These are phyloP conservation scores for Drosophila stalkeri DNA, from an alignment of 2,888 invertebrate genomes.

Conservation along the genomic window DNA sequence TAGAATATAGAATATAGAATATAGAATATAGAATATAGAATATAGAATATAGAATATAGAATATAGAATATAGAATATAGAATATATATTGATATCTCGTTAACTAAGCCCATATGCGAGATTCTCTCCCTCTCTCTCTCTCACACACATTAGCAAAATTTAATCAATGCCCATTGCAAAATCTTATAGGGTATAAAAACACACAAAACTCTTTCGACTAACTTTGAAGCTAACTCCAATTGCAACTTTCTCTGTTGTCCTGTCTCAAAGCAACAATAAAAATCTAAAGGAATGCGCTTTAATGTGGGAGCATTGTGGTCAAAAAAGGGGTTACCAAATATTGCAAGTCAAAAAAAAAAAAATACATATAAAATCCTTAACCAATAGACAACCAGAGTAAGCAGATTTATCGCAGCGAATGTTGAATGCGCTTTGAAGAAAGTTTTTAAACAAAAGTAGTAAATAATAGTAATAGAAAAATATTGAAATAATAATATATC, in stretches of 20 bases:
- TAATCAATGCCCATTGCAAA: neutral
- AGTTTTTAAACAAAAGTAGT: neutral
- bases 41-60: no score
- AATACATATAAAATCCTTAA: neutral
- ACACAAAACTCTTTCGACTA: neutral
- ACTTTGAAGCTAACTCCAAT: neutral
- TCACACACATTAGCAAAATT: neutral
- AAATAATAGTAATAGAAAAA: neutral
- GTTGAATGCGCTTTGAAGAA: constrained; percentile 1
- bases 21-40: no score
- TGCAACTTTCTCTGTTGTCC: neutral
- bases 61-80: no score
- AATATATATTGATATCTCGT: no score
- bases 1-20: no score
- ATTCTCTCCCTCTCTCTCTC: no score
- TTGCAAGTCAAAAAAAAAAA: neutral
- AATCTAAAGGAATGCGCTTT: constrained; percentile 29
- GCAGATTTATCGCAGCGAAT: neutral
- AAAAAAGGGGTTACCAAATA: constrained; percentile 26
- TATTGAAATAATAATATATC: rapidly evolving
- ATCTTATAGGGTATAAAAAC: neutral
- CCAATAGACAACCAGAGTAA: neutral
- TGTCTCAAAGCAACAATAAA: neutral
- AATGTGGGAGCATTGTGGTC: constrained; percentile 29
- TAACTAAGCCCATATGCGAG: no score